Evolutionary conservation across 1,140 invertebrate genomes (phyloP).

Genomic region (Leguminivora glycinivorella): DNA sequence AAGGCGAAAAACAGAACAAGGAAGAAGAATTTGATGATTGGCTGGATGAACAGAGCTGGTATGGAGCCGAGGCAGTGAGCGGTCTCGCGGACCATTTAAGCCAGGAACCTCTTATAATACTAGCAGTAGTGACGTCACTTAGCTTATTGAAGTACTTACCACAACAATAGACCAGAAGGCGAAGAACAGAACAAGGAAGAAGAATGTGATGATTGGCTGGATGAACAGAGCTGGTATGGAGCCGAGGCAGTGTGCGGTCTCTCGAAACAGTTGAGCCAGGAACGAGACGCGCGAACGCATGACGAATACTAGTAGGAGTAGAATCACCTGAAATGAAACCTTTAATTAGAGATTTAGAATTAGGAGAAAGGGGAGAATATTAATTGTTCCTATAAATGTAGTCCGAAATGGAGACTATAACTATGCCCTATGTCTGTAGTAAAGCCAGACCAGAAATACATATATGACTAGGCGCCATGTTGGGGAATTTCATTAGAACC

Average conservation of each 20-base stretch:
- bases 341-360: neutral
- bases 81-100: conserved; percentile 92
- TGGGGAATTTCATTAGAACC: too few relatives aligned
- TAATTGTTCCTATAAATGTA: too few relatives aligned
- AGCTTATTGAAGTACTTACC: conserved; percentile 81
- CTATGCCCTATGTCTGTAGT: too few relatives aligned
- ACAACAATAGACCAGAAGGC: conserved; percentile 92
- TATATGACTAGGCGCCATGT: too few relatives aligned
- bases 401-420: too few relatives aligned
- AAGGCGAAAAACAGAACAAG: conserved; percentile 89
- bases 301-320: conserved; percentile 88
- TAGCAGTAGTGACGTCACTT: conserved; percentile 90
- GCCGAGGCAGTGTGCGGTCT: conserved; percentile 91
- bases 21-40: conserved; percentile 90
- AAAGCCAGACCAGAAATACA: too few relatives aligned
- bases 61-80: conserved; percentile 90
- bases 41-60: conserved; percentile 92
- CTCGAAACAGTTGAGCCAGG: conserved; percentile 90
- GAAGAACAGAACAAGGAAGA: conserved; percentile 88
- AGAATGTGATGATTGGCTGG: conserved; percentile 92
- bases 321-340: conserved; percentile 83
- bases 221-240: conserved; percentile 91
- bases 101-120: conserved; percentile 89
- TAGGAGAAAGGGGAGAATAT: too few relatives aligned
- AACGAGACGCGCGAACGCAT: conserved; percentile 90